A percentile compares a stretch with the other conserved stretches of the same genome.
Evolutionary conservation across 2,113 vertebrate species (phyloP).

Genomic region (Strigops habroptila): DNA sequence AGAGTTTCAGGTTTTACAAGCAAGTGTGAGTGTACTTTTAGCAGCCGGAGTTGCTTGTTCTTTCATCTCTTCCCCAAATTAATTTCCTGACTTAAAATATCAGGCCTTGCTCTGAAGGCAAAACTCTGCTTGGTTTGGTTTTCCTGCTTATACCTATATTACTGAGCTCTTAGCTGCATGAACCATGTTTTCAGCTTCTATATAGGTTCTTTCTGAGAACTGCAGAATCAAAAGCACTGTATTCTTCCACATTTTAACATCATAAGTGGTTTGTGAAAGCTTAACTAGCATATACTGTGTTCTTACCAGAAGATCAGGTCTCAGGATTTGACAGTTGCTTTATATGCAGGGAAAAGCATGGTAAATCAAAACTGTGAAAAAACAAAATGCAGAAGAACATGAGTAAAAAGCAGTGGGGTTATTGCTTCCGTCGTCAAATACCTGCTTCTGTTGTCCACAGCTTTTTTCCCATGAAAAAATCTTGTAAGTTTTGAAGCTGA

Average conservation of each 20-base stretch:
- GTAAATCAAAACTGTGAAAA: background rate
- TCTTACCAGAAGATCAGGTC: background rate
- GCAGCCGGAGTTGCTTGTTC: background rate
- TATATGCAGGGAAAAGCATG: background rate
- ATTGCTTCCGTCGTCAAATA: background rate
- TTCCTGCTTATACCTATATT: background rate
- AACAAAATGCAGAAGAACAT: background rate
- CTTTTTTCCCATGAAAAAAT: background rate
- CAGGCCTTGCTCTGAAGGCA: background rate
- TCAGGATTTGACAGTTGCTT: background rate
- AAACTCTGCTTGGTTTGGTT: background rate
- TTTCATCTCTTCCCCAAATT: background rate
- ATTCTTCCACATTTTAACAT: background rate
- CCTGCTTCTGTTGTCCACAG: background rate
- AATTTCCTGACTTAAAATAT: background rate
- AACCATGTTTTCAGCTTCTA: background rate
- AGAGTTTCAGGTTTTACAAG: background rate
- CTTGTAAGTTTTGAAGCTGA: background rate
- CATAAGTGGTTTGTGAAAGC: background rate
- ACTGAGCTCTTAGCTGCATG: background rate
- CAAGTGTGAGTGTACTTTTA: background rate
- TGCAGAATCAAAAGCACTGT: background rate
- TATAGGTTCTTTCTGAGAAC: background rate
- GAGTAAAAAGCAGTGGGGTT: background rate
- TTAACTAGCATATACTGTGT: background rate